Evolutionary conservation across 2,113 vertebrate species (phyloP).

Genomic region (Erythrocercus mccallii): DNA sequence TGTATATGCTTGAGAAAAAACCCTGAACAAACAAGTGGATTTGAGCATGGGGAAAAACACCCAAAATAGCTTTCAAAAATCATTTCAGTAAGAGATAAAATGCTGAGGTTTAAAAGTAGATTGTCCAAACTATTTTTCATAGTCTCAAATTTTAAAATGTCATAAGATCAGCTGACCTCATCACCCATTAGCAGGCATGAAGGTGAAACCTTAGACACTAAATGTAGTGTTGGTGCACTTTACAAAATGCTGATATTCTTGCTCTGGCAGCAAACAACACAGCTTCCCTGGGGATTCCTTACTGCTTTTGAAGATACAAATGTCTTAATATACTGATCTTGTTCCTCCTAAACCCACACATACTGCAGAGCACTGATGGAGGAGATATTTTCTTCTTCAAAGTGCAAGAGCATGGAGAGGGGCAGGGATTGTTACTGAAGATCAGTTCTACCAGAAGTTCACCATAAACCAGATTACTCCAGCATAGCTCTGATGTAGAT

Average conservation of each 20-base stretch:
- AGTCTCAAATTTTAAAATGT: neutral
- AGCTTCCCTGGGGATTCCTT: neutral
- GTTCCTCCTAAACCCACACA: neutral
- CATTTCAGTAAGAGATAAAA: neutral
- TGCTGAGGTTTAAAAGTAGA: neutral
- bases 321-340: neutral
- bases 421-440: neutral
- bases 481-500: neutral
- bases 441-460: neutral
- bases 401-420: neutral
- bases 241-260: neutral
- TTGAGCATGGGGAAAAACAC: neutral
- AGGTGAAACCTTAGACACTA: neutral
- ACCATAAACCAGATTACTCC: neutral
- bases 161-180: neutral
- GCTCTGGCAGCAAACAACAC: neutral
- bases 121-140: neutral
- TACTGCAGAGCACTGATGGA: neutral
- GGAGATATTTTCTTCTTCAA: neutral
- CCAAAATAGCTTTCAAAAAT: neutral
- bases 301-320: neutral
- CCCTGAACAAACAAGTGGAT: neutral
- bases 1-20: neutral
- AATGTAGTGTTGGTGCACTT: neutral
- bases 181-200: neutral